Evolutionary conservation across 2,888 invertebrate genomes (phyloP).

Genomic region (Ormyrus rosae): DNA sequence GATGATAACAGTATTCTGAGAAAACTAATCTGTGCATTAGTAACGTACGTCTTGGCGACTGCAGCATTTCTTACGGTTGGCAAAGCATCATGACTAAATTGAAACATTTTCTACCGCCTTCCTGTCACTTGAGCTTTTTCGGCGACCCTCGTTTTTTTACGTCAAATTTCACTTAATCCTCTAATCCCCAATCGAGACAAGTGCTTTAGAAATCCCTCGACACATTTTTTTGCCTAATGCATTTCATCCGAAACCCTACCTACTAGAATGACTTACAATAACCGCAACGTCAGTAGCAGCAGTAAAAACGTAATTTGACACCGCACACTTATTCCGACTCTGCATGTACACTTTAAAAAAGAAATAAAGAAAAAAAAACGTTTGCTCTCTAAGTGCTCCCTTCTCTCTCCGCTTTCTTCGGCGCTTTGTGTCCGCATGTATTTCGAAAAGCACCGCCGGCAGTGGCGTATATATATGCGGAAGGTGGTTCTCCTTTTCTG

Average conservation of each 20-base stretch:
- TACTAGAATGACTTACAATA: neutral
- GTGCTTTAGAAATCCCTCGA: conserved; percentile 1
- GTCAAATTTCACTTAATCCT: too few relatives aligned
- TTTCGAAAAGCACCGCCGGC: neutral
- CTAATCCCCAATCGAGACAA: neutral
- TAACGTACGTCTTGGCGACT: too few relatives aligned
- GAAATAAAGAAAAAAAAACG: neutral
- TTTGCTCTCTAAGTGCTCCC: neutral
- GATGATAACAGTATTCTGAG: too few relatives aligned
- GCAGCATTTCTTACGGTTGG: too few relatives aligned
- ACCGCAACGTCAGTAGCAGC: neutral
- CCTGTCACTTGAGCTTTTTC: too few relatives aligned
- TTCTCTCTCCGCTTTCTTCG: neutral
- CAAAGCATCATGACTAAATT: too few relatives aligned
- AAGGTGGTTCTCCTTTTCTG: neutral
- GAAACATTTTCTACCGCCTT: too few relatives aligned
- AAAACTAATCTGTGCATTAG: too few relatives aligned
- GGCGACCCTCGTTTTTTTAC: too few relatives aligned
- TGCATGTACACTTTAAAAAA: conserved; percentile 16
- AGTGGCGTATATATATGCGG: neutral
- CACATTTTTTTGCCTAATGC: conserved; percentile 1
- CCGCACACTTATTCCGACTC: conserved; percentile 2
- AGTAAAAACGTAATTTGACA: conserved; percentile 38
- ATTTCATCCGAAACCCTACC: neutral
- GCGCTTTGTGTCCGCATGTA: neutral